Evolutionary conservation across 2,888 invertebrate species (phyloP).

Genomic region (Pollenia griseotomentosa): DNA sequence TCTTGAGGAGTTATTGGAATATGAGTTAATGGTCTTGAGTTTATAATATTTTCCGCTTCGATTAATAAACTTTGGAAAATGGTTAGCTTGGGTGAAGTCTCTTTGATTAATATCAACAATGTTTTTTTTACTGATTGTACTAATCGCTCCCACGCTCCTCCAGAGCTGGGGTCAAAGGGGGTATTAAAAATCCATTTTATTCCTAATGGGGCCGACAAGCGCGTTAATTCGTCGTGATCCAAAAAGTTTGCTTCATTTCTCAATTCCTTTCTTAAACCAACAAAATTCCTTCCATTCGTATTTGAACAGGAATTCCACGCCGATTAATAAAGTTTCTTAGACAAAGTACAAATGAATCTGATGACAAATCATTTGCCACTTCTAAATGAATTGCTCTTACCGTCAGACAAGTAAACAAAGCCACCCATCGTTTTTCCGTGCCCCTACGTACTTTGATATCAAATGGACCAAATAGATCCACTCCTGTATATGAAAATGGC

Average conservation of each 20-base stretch:
- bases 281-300: conserved; percentile 50
- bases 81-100: conserved; percentile 39
- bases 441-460: not conserved
- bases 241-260: conserved; percentile 8
- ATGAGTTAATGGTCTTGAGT: conserved; percentile 65
- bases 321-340: conserved; percentile 18
- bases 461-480: conserved; percentile 49
- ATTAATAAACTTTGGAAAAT: too few relatives aligned
- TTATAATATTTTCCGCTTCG: conserved; percentile 58
- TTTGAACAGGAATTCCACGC: not conserved
- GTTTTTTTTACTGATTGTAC: not conserved
- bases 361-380: conserved; percentile 35
- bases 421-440: conserved; percentile 56
- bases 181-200: conserved; percentile 61
- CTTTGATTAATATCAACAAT: conserved; percentile 41
- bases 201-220: conserved; percentile 3
- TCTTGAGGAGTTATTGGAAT: conserved; percentile 49
- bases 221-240: conserved; percentile 16
- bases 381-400: not conserved
- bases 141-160: conserved; percentile 43
- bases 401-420: conserved; percentile 16
- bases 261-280: conserved; percentile 60
- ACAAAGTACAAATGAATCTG: conserved; percentile 26
- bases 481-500: conserved; percentile 68
- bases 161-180: conserved; percentile 66